These are phyloP conservation scores for Xylota sylvarum DNA, from an alignment of 2,888 invertebrate species.

Conservation along the genomic window DNA sequence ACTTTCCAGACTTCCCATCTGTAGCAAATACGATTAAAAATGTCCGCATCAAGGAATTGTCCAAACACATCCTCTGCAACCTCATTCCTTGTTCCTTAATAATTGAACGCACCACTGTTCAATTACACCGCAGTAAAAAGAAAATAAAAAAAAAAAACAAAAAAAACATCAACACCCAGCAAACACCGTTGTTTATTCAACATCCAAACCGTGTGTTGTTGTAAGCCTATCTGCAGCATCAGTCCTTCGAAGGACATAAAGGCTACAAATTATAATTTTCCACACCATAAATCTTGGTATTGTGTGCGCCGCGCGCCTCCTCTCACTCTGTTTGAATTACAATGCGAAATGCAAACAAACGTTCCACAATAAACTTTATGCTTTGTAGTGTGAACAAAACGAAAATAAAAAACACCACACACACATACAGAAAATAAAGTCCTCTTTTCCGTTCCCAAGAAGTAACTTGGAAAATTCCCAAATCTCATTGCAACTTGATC, in stretches of 20 bases:
- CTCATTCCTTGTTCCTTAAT: neutral
- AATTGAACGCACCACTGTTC: conserved; percentile 40
- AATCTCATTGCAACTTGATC: conserved; percentile 71
- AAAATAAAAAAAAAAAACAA: conserved; percentile 8
- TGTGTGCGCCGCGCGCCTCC: conserved; percentile 22
- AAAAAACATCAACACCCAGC: conserved; percentile 21
- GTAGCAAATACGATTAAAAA: conserved; percentile 10
- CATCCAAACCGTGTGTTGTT: conserved; percentile 50
- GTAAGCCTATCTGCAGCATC: conserved; percentile 51
- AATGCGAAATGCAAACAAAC: conserved; percentile 70
- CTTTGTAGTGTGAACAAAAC: conserved; percentile 15
- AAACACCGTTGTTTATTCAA: conserved; percentile 62
- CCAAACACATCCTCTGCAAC: neutral
- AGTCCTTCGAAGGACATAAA: conserved; percentile 47
- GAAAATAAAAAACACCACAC: conserved; percentile 15
- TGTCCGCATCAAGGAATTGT: conserved; percentile 15
- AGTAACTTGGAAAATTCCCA: conserved; percentile 69
- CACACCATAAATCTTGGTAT: conserved; percentile 68
- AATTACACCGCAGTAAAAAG: conserved; percentile 38
- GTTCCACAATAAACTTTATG: conserved; percentile 42
- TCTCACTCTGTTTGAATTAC: conserved; percentile 56
- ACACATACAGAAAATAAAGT: conserved; percentile 22
- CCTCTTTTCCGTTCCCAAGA: conserved; percentile 28
- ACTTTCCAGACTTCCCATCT: neutral
- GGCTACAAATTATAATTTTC: conserved; percentile 75